Evolutionary conservation across 2,888 invertebrate species (phyloP).

Genomic region (Tipula lateralis): DNA sequence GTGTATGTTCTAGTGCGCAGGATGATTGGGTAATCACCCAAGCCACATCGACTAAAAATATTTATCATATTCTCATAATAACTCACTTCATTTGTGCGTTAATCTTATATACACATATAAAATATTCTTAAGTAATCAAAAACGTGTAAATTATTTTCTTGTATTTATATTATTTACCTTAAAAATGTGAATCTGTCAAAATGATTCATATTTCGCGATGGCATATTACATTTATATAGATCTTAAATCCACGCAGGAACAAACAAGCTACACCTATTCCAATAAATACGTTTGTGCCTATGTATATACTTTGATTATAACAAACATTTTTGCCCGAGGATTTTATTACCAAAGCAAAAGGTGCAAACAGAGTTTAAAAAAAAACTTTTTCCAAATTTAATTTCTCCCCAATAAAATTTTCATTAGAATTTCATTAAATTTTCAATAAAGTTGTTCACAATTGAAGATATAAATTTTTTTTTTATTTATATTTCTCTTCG

Average conservation of each 20-base stretch:
- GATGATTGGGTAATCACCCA: neutral
- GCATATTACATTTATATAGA: neutral
- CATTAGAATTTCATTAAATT: neutral
- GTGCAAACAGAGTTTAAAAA: too few relatives aligned
- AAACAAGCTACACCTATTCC: neutral
- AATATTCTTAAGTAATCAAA: conserved; percentile 15
- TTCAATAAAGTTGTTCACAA: neutral
- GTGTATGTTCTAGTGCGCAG: neutral
- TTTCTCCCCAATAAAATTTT: neutral
- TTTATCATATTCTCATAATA: neutral
- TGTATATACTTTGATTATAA: neutral
- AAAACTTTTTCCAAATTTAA: too few relatives aligned
- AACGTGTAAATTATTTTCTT: neutral
- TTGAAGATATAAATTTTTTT: neutral
- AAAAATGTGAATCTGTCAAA: neutral
- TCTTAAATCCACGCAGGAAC: neutral
- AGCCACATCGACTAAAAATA: neutral
- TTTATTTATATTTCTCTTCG: neutral
- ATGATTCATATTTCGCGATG: neutral
- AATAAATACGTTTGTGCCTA: too few relatives aligned
- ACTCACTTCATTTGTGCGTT: neutral
- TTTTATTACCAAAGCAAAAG: neutral
- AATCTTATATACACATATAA: neutral
- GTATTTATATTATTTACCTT: neutral
- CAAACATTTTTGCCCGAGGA: neutral